Conservation (phyloP, 2,113 vertebrate species). For the Apaloderma vittatum region DNA sequence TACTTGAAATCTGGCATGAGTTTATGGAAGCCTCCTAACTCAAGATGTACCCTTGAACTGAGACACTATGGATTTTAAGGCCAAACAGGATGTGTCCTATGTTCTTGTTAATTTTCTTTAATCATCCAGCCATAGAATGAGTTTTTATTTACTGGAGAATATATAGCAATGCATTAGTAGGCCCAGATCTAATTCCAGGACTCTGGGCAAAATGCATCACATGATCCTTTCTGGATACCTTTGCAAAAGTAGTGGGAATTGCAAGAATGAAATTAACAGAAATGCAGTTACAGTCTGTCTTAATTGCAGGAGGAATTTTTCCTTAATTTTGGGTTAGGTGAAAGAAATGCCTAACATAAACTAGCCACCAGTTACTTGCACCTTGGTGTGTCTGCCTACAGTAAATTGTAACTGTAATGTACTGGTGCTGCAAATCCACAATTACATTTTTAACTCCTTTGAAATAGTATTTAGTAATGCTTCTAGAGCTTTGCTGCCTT, state of each 20-base stretch:
- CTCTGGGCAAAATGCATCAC: neutral
- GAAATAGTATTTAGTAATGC: neutral
- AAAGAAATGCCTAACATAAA: neutral
- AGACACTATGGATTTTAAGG: neutral
- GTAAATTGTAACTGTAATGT: neutral
- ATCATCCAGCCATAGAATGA: neutral
- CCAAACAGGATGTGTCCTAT: neutral
- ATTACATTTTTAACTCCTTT: neutral
- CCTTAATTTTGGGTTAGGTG: neutral
- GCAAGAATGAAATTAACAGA: neutral
- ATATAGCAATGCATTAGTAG: neutral
- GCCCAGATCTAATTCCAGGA: neutral
- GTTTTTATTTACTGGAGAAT: neutral
- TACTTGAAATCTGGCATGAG: neutral
- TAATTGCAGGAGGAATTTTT: neutral
- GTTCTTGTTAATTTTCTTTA: neutral
- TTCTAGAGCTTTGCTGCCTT: neutral
- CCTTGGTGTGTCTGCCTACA: neutral
- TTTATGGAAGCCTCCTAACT: neutral
- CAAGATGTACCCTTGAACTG: neutral
- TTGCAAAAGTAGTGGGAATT: neutral
- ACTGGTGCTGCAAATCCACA: neutral
- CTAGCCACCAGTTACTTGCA: neutral
- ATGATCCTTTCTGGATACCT: neutral
- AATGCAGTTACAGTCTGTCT: neutral